phyloP scores from a whole-genome alignment of 2,888 invertebrate species.

The Dicycla oo region DNA sequence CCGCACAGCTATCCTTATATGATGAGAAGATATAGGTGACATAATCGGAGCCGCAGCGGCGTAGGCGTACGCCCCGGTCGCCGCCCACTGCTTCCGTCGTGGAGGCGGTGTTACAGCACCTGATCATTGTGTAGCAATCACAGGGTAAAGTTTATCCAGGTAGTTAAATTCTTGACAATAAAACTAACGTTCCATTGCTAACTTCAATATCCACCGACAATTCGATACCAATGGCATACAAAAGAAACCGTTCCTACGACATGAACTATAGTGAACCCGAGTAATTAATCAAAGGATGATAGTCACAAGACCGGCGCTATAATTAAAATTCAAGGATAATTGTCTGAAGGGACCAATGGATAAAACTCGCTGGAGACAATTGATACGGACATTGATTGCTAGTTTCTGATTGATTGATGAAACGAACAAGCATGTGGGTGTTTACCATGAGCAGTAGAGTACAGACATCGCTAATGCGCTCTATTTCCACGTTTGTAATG shows the following conservation, averaged over 20 bases:
- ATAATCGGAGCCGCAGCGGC: slow-evolving; percentile 76
- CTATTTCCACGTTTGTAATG: slow-evolving; percentile 69
- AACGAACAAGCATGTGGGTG: slow-evolving; percentile 72
- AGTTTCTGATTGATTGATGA: slow-evolving; percentile 76
- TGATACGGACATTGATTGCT: slow-evolving; percentile 71
- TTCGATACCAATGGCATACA: background rate
- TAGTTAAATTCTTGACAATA: slow-evolving; percentile 24
- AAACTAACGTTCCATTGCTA: slow-evolving; percentile 4
- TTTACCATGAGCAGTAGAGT: slow-evolving; percentile 65
- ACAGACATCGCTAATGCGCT: slow-evolving; percentile 70
- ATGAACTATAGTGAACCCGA: slow-evolving; percentile 29
- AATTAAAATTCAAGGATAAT: slow-evolving; percentile 62
- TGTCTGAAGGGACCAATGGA: slow-evolving; percentile 52
- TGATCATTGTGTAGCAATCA: slow-evolving; percentile 83
- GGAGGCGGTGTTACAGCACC: slow-evolving; percentile 84
- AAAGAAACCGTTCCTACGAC: slow-evolving; percentile 8
- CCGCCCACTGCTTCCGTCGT: slow-evolving; percentile 88
- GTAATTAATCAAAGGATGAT: slow-evolving; percentile 47
- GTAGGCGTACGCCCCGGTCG: slow-evolving; percentile 82
- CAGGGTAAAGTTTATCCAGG: slow-evolving; percentile 65
- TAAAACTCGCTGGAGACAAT: slow-evolving; percentile 56
- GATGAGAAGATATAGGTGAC: slow-evolving; percentile 85
- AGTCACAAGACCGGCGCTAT: slow-evolving; percentile 27
- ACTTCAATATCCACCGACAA: background rate
- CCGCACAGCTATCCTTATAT: slow-evolving; percentile 82